Conservation (phyloP, 1,140 invertebrate species). For the Trichomalopsis sarcophagae region DNA sequence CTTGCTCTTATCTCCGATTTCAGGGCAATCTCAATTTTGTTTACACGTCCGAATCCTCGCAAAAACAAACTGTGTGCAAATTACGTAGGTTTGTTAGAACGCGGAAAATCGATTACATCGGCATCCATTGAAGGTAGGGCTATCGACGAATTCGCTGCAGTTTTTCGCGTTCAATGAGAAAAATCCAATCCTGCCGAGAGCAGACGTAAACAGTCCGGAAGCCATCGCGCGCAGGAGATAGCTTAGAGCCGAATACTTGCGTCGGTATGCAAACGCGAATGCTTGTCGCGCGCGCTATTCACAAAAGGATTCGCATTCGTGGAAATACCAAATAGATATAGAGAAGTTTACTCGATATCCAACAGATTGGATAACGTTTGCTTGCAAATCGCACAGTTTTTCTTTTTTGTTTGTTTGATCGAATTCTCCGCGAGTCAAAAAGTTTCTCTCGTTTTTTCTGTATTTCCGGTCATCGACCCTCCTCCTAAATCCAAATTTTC, state of each 20-base stretch:
- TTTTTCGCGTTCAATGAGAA: slow-evolving; percentile 60
- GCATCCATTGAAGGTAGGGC: too few relatives aligned
- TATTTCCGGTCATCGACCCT: background rate
- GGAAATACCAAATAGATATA: slow-evolving; percentile 16
- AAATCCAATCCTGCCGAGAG: slow-evolving; percentile 58
- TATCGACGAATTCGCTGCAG: background rate
- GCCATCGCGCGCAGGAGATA: background rate
- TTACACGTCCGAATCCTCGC: too few relatives aligned
- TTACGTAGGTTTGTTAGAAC: too few relatives aligned
- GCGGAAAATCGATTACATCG: too few relatives aligned
- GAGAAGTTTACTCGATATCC: slow-evolving; percentile 31
- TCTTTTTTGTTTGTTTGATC: background rate
- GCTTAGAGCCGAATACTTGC: background rate
- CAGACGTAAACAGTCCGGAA: slow-evolving; percentile 15
- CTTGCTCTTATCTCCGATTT: too few relatives aligned
- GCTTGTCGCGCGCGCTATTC: background rate
- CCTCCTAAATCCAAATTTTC: background rate
- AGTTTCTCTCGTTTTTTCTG: slow-evolving; percentile 2
- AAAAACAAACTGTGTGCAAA: too few relatives aligned
- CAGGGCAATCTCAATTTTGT: too few relatives aligned
- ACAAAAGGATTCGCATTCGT: background rate
- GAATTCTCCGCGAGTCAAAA: background rate
- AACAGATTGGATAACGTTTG: slow-evolving; percentile 10
- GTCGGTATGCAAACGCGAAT: background rate
- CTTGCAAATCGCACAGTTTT: background rate